Evolutionary conservation across 2,113 vertebrate species (phyloP).

Genomic region (Papio anubis): DNA sequence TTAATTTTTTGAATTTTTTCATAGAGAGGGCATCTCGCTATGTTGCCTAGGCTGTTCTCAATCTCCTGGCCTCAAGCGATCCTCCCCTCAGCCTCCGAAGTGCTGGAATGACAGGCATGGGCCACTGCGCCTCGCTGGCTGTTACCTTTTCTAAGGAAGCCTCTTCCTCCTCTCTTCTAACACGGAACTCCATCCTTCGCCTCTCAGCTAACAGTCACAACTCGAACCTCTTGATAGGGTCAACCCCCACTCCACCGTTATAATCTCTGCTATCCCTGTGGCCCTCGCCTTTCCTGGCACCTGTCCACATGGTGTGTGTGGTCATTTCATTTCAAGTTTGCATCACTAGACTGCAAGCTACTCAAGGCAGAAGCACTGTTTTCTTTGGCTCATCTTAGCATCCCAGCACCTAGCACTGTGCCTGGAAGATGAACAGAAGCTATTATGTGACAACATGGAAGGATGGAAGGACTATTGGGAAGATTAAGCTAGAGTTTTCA

Average conservation of each 20-base stretch:
- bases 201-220: background rate
- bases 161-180: background rate
- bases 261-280: background rate
- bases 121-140: too few species aligned
- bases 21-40: too few species aligned
- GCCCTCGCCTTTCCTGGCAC: background rate
- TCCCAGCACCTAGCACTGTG: background rate
- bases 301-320: background rate
- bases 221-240: accelerated
- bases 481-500: background rate
- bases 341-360: background rate
- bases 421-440: background rate
- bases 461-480: background rate
- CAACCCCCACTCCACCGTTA: too few species aligned
- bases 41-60: too few species aligned
- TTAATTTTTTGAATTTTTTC: too few species aligned
- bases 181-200: background rate
- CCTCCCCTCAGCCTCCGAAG: too few species aligned
- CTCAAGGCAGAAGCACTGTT: accelerated
- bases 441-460: background rate
- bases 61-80: too few species aligned
- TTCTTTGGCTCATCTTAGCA: background rate
- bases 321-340: background rate
- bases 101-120: too few species aligned
- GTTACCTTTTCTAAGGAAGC: background rate